These are phyloP conservation scores for Lasiurus cinereus DNA, from an alignment of 2,113 vertebrate genomes.

Conservation along the genomic window DNA sequence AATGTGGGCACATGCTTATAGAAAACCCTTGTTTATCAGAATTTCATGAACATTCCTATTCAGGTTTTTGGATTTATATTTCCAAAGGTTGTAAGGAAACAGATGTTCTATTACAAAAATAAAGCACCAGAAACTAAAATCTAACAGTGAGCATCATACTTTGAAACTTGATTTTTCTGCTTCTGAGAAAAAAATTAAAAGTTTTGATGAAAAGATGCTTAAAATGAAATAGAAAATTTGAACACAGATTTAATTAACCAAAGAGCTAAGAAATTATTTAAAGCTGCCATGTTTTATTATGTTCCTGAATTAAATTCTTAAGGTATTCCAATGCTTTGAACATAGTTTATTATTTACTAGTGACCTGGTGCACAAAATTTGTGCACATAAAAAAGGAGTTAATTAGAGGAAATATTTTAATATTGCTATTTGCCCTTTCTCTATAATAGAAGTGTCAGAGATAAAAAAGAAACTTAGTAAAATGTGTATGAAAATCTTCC, in stretches of 20 bases:
- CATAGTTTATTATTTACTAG: background rate
- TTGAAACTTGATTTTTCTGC: background rate
- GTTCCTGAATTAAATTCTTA: background rate
- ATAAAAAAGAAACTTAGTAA: too few species aligned
- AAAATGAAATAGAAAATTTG: background rate
- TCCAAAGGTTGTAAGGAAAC: slow-evolving; percentile 54
- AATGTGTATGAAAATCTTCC: too few species aligned
- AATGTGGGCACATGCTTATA: background rate
- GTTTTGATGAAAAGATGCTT: background rate
- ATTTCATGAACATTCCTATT: background rate
- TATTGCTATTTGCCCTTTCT: too few species aligned
- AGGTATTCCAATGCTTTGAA: slow-evolving; percentile 12
- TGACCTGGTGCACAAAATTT: too few species aligned
- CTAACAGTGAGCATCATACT: background rate
- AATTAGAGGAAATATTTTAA: too few species aligned
- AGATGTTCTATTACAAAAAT: background rate
- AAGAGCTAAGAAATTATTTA: slow-evolving; percentile 19
- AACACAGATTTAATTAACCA: slow-evolving; percentile 5
- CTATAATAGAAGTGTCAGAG: too few species aligned
- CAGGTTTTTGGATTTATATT: slow-evolving; percentile 37
- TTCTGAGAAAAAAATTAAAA: background rate
- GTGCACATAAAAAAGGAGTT: too few species aligned
- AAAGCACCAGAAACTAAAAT: slow-evolving; percentile 9
- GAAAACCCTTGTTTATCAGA: slow-evolving; percentile 15
- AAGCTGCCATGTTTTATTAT: background rate